A percentile compares a stretch with the other conserved stretches of the same genome.
These are phyloP conservation scores for Madoqua kirkii DNA, from an alignment of 2,113 vertebrate genomes.

Conservation along the genomic window DNA sequence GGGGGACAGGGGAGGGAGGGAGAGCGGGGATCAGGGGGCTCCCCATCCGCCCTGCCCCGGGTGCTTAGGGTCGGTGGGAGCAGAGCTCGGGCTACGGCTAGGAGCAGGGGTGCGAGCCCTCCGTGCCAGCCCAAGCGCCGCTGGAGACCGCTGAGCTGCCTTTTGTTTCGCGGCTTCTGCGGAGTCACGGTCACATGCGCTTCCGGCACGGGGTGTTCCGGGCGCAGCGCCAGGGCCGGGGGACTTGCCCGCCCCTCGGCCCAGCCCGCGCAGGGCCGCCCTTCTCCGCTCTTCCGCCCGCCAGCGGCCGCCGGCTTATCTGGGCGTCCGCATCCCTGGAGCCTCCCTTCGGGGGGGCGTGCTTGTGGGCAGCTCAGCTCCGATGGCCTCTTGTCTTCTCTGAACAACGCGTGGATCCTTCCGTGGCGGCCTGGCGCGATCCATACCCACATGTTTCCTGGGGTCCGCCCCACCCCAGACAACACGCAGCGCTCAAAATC, in stretches of 20 bases:
- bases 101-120: no score
- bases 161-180: constrained; percentile 49
- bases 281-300: background rate
- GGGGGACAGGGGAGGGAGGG: background rate
- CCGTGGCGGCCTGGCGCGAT: background rate
- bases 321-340: background rate
- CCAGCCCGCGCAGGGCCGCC: background rate
- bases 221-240: constrained; percentile 24
- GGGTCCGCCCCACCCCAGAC: background rate
- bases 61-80: background rate
- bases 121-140: background rate
- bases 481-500: background rate
- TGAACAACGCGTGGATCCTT: background rate
- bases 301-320: background rate
- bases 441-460: background rate
- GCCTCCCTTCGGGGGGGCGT: fast-evolving
- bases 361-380: background rate
- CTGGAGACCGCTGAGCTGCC: background rate
- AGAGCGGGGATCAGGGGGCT: background rate
- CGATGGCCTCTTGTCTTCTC: background rate
- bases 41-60: fast-evolving
- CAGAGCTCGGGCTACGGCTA: no score
- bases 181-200: constrained; percentile 55
- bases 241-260: background rate
- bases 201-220: constrained; percentile 47